Percentiles rank a stretch among this genome's conserved stretches.
These are phyloP conservation scores for Cryptoprocta ferox DNA, from an alignment of 2,797 vertebrate species.

Conservation along the genomic window DNA sequence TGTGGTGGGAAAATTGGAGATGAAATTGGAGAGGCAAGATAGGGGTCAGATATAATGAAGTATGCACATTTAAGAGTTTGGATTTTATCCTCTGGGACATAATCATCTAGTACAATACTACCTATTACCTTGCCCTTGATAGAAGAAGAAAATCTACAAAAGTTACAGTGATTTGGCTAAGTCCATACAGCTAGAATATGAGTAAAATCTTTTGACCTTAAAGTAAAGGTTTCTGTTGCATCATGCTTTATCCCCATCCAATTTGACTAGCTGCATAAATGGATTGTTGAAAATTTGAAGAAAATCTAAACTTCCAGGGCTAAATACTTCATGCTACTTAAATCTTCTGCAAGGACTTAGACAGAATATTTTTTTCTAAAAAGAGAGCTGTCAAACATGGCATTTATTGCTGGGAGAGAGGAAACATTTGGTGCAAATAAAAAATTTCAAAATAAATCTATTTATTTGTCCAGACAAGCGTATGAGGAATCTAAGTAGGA, in stretches of 20 bases:
- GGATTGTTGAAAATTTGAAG: not conserved
- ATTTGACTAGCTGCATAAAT: not conserved
- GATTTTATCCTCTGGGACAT: not conserved
- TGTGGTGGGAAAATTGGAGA: not conserved
- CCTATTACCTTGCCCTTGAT: not conserved
- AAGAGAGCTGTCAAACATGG: not conserved
- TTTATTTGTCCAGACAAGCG: not conserved
- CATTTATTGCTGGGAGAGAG: not conserved
- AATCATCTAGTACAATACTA: not conserved
- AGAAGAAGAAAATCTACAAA: not conserved
- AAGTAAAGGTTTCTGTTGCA: not conserved
- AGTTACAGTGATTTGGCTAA: not conserved
- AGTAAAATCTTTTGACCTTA: not conserved
- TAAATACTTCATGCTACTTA: not conserved
- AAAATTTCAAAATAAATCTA: not conserved
- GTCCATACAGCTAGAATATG: not conserved
- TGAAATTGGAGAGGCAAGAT: not conserved
- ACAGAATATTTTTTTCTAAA: not conserved
- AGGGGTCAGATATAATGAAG: not conserved
- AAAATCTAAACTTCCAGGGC: not conserved
- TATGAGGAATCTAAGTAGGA: not conserved
- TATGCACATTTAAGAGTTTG: not conserved
- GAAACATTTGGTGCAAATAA: not conserved
- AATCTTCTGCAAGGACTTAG: not conserved
- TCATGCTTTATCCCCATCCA: not conserved